phyloP scores from a whole-genome alignment of 2,113 vertebrate genomes.

The Chelonoidis abingdonii region DNA sequence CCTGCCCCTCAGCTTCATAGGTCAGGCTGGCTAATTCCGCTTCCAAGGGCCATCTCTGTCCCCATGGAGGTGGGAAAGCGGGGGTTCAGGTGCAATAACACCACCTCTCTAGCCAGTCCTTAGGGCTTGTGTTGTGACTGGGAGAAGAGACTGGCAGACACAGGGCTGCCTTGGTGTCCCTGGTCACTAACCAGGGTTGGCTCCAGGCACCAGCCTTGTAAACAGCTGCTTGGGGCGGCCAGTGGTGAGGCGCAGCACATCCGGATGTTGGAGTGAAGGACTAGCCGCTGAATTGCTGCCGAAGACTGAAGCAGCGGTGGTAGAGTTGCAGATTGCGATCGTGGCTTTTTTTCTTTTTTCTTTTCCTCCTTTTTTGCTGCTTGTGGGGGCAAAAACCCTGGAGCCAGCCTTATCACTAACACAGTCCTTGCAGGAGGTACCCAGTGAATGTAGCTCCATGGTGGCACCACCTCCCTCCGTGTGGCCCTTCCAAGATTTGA shows the following conservation, averaged over 20 bases:
- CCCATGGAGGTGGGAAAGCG: neutral
- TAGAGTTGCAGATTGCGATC: too few species aligned
- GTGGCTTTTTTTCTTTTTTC: too few species aligned
- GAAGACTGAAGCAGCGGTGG: too few species aligned
- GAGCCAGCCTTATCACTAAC: neutral
- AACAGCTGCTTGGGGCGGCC: too few species aligned
- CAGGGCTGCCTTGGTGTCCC: neutral
- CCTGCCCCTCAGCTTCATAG: neutral
- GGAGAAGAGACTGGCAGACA: accelerated
- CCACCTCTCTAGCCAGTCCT: neutral
- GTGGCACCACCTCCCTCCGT: neutral
- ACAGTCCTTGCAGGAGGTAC: neutral
- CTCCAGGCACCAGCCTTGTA: too few species aligned
- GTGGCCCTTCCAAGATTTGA: neutral
- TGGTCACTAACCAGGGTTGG: neutral
- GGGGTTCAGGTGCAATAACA: neutral
- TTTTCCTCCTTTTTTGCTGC: too few species aligned
- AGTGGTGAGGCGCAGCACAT: too few species aligned
- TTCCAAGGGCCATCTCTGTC: neutral
- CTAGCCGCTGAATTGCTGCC: too few species aligned
- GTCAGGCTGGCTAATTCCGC: neutral
- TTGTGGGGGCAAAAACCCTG: too few species aligned
- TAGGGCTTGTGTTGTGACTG: neutral
- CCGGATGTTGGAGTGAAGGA: too few species aligned
- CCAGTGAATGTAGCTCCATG: neutral